Evolutionary conservation across 2,113 vertebrate genomes (phyloP).

Genomic region (Rissa tridactyla): DNA sequence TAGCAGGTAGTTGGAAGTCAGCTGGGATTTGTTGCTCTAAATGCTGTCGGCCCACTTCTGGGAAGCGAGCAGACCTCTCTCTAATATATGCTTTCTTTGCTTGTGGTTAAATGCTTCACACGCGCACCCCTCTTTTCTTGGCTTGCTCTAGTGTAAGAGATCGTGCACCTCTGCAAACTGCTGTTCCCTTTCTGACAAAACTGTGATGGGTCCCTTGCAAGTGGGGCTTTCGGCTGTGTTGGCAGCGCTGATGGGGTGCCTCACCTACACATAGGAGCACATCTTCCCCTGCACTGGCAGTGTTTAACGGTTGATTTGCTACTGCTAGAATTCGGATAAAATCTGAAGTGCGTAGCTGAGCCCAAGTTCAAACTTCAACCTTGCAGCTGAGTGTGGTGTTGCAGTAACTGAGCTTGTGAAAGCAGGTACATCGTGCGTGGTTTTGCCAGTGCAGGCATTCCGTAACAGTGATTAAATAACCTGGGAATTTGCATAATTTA

Average conservation of each 20-base stretch:
- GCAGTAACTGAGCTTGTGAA: not conserved
- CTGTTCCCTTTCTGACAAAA: not conserved
- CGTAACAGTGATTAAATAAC: not conserved
- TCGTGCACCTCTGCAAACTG: not conserved
- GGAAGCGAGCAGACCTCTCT: not conserved
- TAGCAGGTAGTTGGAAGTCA: conserved; percentile 11
- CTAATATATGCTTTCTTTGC: not conserved
- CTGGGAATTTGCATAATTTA: not conserved
- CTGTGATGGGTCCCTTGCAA: accelerated
- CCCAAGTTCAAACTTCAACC: not conserved
- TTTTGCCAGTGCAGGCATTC: not conserved
- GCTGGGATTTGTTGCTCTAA: not conserved
- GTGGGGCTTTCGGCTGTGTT: not conserved
- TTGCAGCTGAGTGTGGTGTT: not conserved
- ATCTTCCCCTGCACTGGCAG: not conserved
- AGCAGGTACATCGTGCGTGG: not conserved
- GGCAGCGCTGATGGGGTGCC: accelerated
- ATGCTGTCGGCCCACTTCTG: not conserved
- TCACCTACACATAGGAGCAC: accelerated
- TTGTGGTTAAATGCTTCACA: accelerated
- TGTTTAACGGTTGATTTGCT: not conserved
- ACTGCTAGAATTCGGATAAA: not conserved
- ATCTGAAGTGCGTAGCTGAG: not conserved
- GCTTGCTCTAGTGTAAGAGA: not conserved
- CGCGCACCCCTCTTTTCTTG: accelerated